Evolutionary conservation across 2,113 vertebrate genomes (phyloP).

Genomic region (Cyprichromis sp.): DNA sequence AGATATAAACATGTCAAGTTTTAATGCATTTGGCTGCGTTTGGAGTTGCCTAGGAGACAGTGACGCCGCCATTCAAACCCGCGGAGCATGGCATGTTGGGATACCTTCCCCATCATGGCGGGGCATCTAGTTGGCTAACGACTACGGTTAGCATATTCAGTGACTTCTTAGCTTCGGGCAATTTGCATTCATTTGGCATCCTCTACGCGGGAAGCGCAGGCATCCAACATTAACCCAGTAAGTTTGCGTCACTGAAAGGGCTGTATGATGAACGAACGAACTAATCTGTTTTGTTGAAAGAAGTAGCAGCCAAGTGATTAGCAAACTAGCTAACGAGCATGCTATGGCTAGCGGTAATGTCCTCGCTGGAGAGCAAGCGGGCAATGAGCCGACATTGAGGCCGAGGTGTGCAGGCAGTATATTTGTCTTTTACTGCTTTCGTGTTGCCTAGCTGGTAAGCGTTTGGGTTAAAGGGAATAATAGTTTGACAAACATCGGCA

Average conservation of each 20-base stretch:
- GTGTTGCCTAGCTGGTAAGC: neutral
- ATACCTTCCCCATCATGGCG: conserved; percentile 60
- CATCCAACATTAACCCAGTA: neutral
- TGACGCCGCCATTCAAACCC: conserved; percentile 51
- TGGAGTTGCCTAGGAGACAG: conserved; percentile 51
- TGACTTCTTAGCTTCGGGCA: conserved; percentile 3
- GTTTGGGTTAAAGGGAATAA: neutral
- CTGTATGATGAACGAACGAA: neutral
- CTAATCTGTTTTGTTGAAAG: neutral
- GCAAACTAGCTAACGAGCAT: neutral
- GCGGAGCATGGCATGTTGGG: conserved; percentile 59
- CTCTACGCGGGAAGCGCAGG: neutral
- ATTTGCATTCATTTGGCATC: neutral
- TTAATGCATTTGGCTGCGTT: neutral
- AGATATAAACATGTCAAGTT: neutral
- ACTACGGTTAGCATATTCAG: conserved; percentile 24
- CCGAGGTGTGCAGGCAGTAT: neutral
- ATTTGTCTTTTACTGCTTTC: neutral
- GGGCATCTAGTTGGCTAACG: conserved; percentile 42
- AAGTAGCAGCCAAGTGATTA: neutral
- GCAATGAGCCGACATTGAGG: neutral
- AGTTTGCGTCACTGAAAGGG: neutral
- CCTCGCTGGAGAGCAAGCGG: neutral
- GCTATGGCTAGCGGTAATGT: conserved; percentile 19
- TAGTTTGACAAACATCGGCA: rapidly evolving